Base-by-base conservation (phyloP, 1,140 invertebrate species). In the Rhyacophila brunnea region DNA sequence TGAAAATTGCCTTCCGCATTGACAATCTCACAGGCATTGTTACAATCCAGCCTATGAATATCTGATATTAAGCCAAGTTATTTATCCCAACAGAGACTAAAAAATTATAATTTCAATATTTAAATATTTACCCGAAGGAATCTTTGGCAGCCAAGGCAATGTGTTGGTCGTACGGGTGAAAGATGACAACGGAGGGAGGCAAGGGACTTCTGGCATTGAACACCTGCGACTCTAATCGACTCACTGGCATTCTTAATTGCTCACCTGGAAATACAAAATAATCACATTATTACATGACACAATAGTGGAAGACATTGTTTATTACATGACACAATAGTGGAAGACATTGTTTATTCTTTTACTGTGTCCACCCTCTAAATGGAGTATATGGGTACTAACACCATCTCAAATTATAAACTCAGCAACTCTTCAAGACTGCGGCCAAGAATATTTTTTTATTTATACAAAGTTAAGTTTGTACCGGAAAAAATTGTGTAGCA, bases 121-220 rank as follows among this genome's bases (percentile, higher is more conserved):
- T 9, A 43, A 10, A 10, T 6, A 43, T 76, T 74, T 72, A 91
- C 89, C 85, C 87, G 71, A 93, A 90, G 68, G 83, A 87, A 72
- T 95, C 91, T 73, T 88, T 89, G 60, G 90, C 89, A 42, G 92
- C 91, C 43, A 95, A 87, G 42, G 90, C 90, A 45, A 95, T 80
- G 71, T 93, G 88, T 61, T 90, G 85, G 68, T 96, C 92, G 71
- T 91, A 96, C 0, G 94, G 93, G 82, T 96, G 90, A 74, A 96
- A 91, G 58, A 86, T 82, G 44, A 96, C 77, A 13, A 90, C 83
- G 53, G 86, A 82, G 13, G 93, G 91, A 55, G 87, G 83, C 54
- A 88, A 84, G 53, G 86, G 80, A 67, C 89, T 92, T 67, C 88
- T 85, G 45, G 90, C 86, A 64, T 89, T 86, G 80, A 95, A 95